These are phyloP conservation scores for Herminia tarsipennalis DNA, from an alignment of 2,888 invertebrate species.

Conservation along the genomic window DNA sequence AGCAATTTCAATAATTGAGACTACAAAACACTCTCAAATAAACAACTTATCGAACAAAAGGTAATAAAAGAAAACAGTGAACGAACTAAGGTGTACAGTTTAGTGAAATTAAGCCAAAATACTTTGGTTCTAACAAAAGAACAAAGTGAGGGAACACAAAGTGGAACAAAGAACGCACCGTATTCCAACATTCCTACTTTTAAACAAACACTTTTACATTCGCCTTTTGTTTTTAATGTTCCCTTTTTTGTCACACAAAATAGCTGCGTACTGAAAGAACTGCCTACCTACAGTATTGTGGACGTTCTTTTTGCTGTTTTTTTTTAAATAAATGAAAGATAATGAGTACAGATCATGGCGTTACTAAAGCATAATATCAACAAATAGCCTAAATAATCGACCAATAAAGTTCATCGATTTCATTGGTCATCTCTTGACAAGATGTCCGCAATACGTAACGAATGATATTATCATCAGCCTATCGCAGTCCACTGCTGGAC, in stretches of 20 bases:
- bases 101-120: constrained; percentile 37
- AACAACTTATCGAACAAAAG: neutral
- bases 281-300: too few relatives aligned
- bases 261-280: neutral
- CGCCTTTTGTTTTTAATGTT: constrained; percentile 23
- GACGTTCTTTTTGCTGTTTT: too few relatives aligned
- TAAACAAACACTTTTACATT: constrained; percentile 34
- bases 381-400: too few relatives aligned
- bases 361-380: too few relatives aligned
- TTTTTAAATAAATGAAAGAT: too few relatives aligned
- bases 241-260: constrained; percentile 31
- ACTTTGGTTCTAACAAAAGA: constrained; percentile 37
- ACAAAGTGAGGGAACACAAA: constrained; percentile 31
- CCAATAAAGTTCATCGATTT: too few relatives aligned
- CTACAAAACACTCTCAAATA: neutral
- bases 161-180: constrained; percentile 30
- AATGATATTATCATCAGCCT: too few relatives aligned
- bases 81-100: constrained; percentile 16
- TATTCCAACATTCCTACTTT: constrained; percentile 36
- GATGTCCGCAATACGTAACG: too few relatives aligned
- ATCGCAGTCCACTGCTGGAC: too few relatives aligned
- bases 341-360: too few relatives aligned
- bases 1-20: too few relatives aligned
- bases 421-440: too few relatives aligned
- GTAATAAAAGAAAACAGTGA: constrained; percentile 11